Evolutionary conservation across 2,797 vertebrate species (phyloP), one percentile per base, ranked within the genome.

Genomic region (Mycteria americana): DNA sequence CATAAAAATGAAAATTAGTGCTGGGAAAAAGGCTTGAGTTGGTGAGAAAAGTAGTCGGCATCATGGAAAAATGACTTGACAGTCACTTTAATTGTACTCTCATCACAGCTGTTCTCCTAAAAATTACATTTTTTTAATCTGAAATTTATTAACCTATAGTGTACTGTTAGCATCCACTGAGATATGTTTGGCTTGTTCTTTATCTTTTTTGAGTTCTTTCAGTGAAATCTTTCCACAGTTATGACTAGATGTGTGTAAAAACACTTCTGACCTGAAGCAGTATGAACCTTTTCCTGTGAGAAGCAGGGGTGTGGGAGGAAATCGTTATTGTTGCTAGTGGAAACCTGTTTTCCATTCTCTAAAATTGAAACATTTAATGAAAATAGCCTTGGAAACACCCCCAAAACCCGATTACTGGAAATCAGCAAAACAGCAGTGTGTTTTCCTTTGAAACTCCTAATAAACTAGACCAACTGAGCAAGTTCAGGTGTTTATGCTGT

Each of bases 321-420:
- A 69, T 70, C 15, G 2, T 90, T 88, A 18, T 41, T 62, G 14
- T 76, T 92, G 54, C 50, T 80, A 75, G 23, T 64, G 53, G 48
- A 93, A 92, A 85, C 15, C 21, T 88, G 23, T 28, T 93, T 78
- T 51, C 45, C 18, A 6, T 64, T 81, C n/a, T 88, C 48, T 35
- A 59, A 92, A 90, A 88, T 11, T 6, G 69, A 62, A 76, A 22
- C 43, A 48, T 73, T 90, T 95, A 72, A 88, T 90, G 93, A 94
- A 93, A 96, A 88, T 41, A 69, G 35, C 77, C 74, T 92, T 94
- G 51, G 74, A 92, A 96, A 79, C 35, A 72, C 33, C 77, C 28
- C 73, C 82, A 37, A 54, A 70, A 85, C 6, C 12, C 31, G 41
- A 25, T 90, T 86, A 60, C 50, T 90, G 62, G 59, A 68, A 90